Conservation (phyloP, 2,797 vertebrate species). For the Australoheros facetus region DNA sequence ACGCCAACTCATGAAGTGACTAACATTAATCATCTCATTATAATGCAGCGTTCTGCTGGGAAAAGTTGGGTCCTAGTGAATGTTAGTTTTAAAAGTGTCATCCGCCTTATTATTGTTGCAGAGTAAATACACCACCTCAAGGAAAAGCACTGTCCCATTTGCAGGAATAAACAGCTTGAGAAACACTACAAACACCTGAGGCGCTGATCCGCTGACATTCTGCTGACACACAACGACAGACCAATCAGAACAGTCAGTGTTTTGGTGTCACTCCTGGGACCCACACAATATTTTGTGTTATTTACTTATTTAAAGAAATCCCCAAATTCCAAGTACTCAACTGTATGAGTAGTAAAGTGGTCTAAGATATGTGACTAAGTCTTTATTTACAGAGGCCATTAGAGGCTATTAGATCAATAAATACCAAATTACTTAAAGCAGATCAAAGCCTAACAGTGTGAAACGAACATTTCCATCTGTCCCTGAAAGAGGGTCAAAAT, state of each 20-base stretch:
- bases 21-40: background rate
- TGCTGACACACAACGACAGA: too few species aligned
- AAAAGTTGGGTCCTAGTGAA: background rate
- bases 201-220: background rate
- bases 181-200: rapidly evolving
- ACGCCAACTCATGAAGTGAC: background rate
- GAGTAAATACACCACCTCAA: background rate
- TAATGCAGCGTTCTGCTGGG: background rate
- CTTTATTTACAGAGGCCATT: too few species aligned
- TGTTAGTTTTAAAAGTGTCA: background rate
- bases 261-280: too few species aligned
- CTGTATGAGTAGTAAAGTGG: background rate
- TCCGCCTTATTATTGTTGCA: too few species aligned
- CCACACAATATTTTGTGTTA: too few species aligned
- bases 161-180: background rate
- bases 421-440: background rate
- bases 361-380: background rate
- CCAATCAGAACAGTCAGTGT: too few species aligned
- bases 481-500: background rate
- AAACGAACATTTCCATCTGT: background rate
- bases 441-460: background rate
- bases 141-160: background rate
- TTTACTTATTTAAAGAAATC: too few species aligned
- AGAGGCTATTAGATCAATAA: background rate
- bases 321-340: too few species aligned